Base-by-base conservation (phyloP, 2,888 invertebrate genomes). In the Aphodius granarius region DNA sequence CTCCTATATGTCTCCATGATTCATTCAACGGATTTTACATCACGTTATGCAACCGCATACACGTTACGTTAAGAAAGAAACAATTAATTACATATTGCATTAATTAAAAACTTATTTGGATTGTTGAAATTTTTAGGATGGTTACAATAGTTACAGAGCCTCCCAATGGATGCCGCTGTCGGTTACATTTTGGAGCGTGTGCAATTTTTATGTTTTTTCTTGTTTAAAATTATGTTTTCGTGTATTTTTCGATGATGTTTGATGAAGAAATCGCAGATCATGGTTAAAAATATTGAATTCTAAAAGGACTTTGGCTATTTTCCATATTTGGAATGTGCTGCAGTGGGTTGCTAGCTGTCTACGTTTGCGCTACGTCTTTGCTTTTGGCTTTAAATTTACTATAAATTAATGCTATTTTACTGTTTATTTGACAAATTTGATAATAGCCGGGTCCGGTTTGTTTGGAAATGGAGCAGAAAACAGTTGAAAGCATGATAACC, bases 401-500 rank as follows among this genome's bases (percentile, higher is more conserved):
- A 3, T 13, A 3, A 13, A 43, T 43, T 43, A 43, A 43, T 43
- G 43, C 43, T 43, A 43, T 43, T 43, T 43, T 43, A 9, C 9
- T 43, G 43, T 13, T 43, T 43, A 43, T 43, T 13, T 43, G 43
- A 43, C 43, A 43, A 43, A 43, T 43, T 43, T 43, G 43, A 1
- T 43, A 43, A 43, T 43, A 9, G 6, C 43, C 3, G 43, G 3
- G 43, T 43, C 43, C 13, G 43, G 4, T 43, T 43, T 43, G 63
- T 13, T 63, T 23, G 70, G 68, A 73, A 73, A 73, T 73, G 73
- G 73, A 68, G 4, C 68, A 73, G 62, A 65, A 73, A 70, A 73
- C 63, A 20, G 21, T 73, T 21, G 70, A 73, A 70, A 62, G 21
- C 62, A 65, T 72, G 66, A 65, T 66, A 83, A 85, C 85, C 85